Conservation (phyloP, 2,797 vertebrate genomes). For the Garrulus glandarius region DNA sequence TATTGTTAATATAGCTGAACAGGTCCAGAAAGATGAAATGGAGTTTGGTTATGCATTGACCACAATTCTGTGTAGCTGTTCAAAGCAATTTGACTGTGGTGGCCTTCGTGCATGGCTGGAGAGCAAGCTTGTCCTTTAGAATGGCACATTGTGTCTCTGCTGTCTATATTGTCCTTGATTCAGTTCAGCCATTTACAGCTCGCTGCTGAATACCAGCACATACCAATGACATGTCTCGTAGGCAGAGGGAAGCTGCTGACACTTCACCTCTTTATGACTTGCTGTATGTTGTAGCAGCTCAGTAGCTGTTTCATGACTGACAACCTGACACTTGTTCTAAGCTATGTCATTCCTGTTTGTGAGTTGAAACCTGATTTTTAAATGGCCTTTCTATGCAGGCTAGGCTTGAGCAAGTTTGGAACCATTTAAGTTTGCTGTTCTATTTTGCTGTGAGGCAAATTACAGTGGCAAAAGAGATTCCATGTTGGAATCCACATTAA, state of each 20-base stretch:
- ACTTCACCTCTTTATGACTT: background rate
- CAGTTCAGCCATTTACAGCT: background rate
- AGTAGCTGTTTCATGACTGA: background rate
- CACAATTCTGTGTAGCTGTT: background rate
- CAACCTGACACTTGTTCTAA: background rate
- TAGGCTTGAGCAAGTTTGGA: background rate
- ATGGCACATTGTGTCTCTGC: background rate
- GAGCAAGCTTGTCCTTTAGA: background rate
- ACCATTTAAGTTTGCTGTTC: background rate
- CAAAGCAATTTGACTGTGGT: background rate
- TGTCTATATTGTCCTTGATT: background rate
- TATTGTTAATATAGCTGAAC: background rate
- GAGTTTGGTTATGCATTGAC: background rate
- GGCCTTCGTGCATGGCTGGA: background rate
- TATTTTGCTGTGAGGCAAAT: background rate
- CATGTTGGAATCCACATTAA: background rate
- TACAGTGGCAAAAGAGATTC: background rate
- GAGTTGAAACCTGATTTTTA: background rate
- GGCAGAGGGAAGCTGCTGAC: background rate
- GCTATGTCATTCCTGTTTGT: background rate
- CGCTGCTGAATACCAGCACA: background rate
- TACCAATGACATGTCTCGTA: background rate
- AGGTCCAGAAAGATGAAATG: background rate
- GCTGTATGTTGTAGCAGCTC: background rate
- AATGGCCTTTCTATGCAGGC: background rate